phyloP scores from a whole-genome alignment of 2,113 vertebrate genomes.

The Myocastor coypus region DNA sequence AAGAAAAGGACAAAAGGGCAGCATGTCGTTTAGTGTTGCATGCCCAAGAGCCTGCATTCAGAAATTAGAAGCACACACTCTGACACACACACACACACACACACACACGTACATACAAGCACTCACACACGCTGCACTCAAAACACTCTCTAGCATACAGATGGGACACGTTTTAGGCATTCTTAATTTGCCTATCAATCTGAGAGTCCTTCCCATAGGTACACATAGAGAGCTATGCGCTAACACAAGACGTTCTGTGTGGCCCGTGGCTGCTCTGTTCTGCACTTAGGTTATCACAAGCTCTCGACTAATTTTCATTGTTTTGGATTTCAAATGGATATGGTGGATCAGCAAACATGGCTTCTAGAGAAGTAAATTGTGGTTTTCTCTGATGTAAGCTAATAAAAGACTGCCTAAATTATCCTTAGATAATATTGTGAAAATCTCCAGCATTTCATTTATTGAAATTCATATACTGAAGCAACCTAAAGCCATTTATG shows the following conservation, averaged over 20 bases:
- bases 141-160: not conserved
- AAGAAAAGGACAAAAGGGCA: not conserved
- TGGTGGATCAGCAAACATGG: not conserved
- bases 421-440: conserved; percentile 26
- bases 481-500: conserved; percentile 45
- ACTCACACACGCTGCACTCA: not conserved
- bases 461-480: conserved; percentile 54
- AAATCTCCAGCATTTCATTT: conserved; percentile 38
- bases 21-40: not conserved
- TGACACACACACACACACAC: not conserved
- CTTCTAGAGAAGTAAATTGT: not conserved
- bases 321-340: not conserved
- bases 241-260: not conserved
- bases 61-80: not conserved
- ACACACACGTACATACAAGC: not conserved
- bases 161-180: not conserved
- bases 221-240: not conserved
- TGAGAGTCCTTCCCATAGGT: not conserved
- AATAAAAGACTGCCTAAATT: conserved; percentile 22
- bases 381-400: not conserved
- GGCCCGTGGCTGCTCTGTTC: not conserved
- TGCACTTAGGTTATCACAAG: not conserved
- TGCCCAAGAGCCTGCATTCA: not conserved
- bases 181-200: not conserved
- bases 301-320: not conserved